Base-by-base conservation (phyloP, 1,140 invertebrate genomes). In the Macrocentrus cingulum region DNA sequence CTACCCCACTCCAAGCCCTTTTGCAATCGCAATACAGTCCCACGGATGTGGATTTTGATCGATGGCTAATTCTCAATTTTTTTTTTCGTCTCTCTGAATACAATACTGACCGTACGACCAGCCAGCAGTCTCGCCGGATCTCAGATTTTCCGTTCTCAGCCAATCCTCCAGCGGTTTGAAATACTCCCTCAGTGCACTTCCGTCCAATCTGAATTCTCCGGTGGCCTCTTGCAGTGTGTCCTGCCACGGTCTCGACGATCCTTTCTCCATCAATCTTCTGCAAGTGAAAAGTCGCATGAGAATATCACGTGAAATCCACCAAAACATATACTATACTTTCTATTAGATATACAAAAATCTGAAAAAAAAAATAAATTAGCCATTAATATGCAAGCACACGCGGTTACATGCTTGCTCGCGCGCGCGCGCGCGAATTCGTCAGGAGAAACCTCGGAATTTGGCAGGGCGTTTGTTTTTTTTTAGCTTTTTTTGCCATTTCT, bases 111-210 rank as follows among this genome's bases (percentile, higher is more conserved):
- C 90, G 67, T 92, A 91, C 57, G 87, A 85, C 91, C 91, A 94
- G 16, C 91, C 91, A 4, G 91, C 82, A 59, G 87, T 86, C 69
- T 92, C 90, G 16, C 87, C 85, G 8, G 88, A 92, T 49, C 90
- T 80, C 0, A 91, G 75, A 70, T 91, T 91, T 69, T 95, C 91
- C 62, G 86, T 86, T 34, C 88, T 83, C 46, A 98, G 80, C 93
- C 93, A 98, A 18, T 94, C 87, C 66, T 91, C 87, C 3, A 99
- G 81, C 0, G 95, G 96, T 13, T 87, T 81, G 83, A 98, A 99
- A 76, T 95, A 99, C 68, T 97, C 91, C 41, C 92, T 76, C n/a
- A 99, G 74, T 0, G 95, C 91, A 25, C 83, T 83, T 11, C 93
- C 90, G 69, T 90, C 89, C 42, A 98, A 80, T 42, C 88, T 82